These are phyloP conservation scores for Artibeus jamaicensis DNA, from an alignment of 2,797 vertebrate genomes.

Conservation along the genomic window DNA sequence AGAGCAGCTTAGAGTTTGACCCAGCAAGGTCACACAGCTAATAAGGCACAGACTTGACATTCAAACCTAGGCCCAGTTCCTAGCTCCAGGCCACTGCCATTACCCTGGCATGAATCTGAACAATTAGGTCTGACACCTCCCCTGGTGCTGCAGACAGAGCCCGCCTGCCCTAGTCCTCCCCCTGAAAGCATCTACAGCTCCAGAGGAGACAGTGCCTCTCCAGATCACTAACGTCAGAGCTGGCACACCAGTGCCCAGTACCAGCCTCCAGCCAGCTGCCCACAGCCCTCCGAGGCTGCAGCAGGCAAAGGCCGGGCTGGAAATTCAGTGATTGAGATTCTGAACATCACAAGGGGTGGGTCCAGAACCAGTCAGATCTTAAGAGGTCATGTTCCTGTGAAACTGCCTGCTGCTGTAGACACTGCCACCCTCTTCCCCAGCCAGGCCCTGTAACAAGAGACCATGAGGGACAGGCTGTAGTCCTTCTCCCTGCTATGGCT, in stretches of 20 bases:
- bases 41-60: background rate
- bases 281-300: background rate
- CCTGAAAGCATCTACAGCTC: accelerated
- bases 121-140: background rate
- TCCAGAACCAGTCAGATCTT: background rate
- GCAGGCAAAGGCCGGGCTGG: background rate
- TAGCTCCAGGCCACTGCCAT: background rate
- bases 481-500: background rate
- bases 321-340: background rate
- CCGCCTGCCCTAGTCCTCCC: background rate
- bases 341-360: background rate
- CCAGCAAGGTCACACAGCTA: background rate
- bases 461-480: background rate
- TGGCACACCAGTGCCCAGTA: background rate
- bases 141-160: background rate
- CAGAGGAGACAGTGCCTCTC: background rate
- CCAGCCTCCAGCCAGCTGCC: background rate
- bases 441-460: background rate
- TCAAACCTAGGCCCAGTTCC: background rate
- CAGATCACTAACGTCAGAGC: background rate
- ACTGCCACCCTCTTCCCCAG: background rate
- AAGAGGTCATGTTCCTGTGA: background rate
- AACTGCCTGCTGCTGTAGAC: background rate
- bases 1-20: background rate
- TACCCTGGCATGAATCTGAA: background rate